These are phyloP conservation scores for Sinohyriopsis cumingii DNA, from an alignment of 2,888 invertebrate genomes.

Conservation along the genomic window DNA sequence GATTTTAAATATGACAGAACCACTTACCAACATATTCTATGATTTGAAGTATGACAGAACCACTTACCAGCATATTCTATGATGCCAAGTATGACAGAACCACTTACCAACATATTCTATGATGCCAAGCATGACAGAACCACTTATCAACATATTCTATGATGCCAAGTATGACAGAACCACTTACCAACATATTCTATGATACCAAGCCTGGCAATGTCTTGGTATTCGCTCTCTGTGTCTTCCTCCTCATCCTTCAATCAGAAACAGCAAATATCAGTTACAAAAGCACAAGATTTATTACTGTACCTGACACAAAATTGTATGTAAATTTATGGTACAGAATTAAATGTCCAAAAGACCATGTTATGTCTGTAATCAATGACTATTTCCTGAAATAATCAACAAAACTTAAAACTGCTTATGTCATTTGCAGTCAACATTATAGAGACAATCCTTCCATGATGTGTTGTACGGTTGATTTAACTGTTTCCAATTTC, in stretches of 20 bases:
- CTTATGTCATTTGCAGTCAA: too few relatives aligned
- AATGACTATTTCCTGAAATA: not conserved
- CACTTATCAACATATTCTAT: conserved; percentile 80
- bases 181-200: conserved; percentile 83
- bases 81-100: too few relatives aligned
- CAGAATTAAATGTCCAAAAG: not conserved
- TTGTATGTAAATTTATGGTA: not conserved
- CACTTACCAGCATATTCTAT: conserved; percentile 80
- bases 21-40: conserved; percentile 82
- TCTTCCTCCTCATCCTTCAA: conserved; percentile 55
- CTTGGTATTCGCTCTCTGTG: conserved; percentile 76
- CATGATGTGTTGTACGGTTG: too few relatives aligned
- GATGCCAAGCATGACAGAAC: too few relatives aligned
- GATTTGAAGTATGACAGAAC: too few relatives aligned
- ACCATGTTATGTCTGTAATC: not conserved
- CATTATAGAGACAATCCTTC: too few relatives aligned
- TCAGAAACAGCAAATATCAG: not conserved
- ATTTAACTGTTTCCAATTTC: too few relatives aligned
- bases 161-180: too few relatives aligned
- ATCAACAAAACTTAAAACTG: not conserved
- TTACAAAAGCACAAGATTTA: not conserved
- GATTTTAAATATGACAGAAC: too few relatives aligned
- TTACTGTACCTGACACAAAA: not conserved
- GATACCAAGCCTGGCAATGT: conserved; percentile 84
- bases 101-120: conserved; percentile 82